Evolutionary conservation across 2,888 invertebrate genomes (phyloP), one percentile per base, ranked within the genome.

Genomic region (Ennomos fuscantarius): DNA sequence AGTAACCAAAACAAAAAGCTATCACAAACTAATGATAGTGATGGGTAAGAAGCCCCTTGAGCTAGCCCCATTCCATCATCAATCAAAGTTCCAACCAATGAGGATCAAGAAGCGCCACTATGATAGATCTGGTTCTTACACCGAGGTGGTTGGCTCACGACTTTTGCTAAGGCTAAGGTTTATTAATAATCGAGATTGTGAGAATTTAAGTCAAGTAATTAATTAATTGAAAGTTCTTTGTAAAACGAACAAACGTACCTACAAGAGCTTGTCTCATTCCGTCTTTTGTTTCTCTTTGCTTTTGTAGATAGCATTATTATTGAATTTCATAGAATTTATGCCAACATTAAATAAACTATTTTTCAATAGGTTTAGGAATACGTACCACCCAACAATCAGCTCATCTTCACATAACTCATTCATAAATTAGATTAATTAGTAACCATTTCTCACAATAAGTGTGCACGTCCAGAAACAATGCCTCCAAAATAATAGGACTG

Each of bases 81-180:
- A 84, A 89, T 89, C 89, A 89, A 78, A 77, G 83, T 72, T 81
- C 35, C 65, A 74, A 82, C 81, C 84, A 83, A 89, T 86, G 67
- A 85, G 71, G 70, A 73, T 87, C 84, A 87, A 88, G 90, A 89
- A 91, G 90, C 89, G 87, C 83, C 81, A 86, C 78, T 78, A 84
- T 90, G 89, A 90, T 90, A 85, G 83, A 90, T 88, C 78, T 72
- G 36, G 41, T 8, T 10, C 8, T 32, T n/a, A 36, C 9, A n/a
- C 34, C 9, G 24, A 12, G 46, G 9, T 9, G 35, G 13, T 24
- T 6, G 8, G 44, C 52, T 52, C 48, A 53, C 53, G 53, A 58
- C 44, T 39, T 12, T 24, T 24, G 24, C 24, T 24, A 24, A 24
- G 1, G 24, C 13, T 12, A 32, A 2, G 24, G 24, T n/a, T 32